A percentile compares a stretch with the other conserved stretches of the same genome.
These are phyloP conservation scores for Tiliacea citrago DNA, from an alignment of 2,888 invertebrate species.

Conservation along the genomic window DNA sequence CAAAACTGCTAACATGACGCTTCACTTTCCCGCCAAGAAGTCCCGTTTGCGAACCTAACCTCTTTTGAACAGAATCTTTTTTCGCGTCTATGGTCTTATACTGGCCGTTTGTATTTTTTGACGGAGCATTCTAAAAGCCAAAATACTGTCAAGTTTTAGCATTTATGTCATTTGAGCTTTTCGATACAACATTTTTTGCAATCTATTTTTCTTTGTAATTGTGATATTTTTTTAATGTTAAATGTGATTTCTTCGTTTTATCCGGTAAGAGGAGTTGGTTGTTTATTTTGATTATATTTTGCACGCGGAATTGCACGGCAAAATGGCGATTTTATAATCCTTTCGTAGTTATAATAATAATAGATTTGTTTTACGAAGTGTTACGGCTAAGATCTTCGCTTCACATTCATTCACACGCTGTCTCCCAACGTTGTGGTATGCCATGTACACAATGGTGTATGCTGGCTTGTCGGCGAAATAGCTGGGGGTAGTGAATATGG, in stretches of 20 bases:
- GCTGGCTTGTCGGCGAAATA: conserved; percentile 11
- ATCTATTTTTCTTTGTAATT: conserved; percentile 62
- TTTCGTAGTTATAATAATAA: conserved; percentile 30
- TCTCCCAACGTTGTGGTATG: background rate
- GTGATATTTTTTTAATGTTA: conserved; percentile 64
- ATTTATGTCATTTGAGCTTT: conserved; percentile 63
- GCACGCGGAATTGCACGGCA: conserved; percentile 18
- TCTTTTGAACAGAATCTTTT: conserved; percentile 43
- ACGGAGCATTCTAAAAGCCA: conserved; percentile 58
- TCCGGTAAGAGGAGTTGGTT: conserved; percentile 69
- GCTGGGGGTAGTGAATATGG: conserved; percentile 22
- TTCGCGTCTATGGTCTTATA: conserved; percentile 55
- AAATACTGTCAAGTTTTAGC: conserved; percentile 58
- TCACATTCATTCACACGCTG: conserved; percentile 1
- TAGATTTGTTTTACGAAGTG: conserved; percentile 28
- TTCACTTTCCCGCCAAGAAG: too few relatives aligned
- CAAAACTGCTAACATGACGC: too few relatives aligned
- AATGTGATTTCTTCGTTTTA: conserved; percentile 62
- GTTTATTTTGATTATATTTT: conserved; percentile 43
- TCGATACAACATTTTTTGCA: conserved; percentile 66
- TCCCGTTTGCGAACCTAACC: conserved; percentile 49
- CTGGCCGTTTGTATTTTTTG: conserved; percentile 57
- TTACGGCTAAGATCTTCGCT: conserved; percentile 10
- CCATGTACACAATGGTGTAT: conserved; percentile 21
- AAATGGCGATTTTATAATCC: conserved; percentile 49